Evolutionary conservation across 2,797 vertebrate species (phyloP), one percentile per base, ranked within the genome.

Genomic region (Myotis pilosus): DNA sequence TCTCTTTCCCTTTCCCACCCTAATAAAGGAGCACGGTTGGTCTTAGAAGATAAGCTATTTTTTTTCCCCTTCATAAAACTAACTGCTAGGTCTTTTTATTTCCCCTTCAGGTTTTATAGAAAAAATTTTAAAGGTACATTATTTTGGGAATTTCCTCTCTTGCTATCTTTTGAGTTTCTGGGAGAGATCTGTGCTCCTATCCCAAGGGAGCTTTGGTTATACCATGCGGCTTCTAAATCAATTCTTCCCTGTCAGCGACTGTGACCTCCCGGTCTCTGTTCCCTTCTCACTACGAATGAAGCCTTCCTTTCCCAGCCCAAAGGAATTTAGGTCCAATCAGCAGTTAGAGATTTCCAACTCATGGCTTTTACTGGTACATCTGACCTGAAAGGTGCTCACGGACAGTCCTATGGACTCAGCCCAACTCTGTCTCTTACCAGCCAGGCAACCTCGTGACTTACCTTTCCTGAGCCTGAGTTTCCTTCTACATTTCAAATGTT

Each of bases 121-220:
- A 62, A 62, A 62, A 66, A 30, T 8, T 49, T 62, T 5, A 22
- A 82, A 64, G 12, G 49, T 78, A 74, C 8, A 12, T n/a, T n/a
- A 23, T 53, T 88, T 64, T 53, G 79, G 92, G 91, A 92, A 82
- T 96, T 94, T 96, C 64, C 62, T 96, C 92, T 91, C 94, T 86
- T 69, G 28, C 36, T 3, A 12, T 68, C 85, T 75, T 80, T 87
- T 53, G 51, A 78, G 81, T 96, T 97, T 94, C 92, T 94, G 94
- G 75, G 89, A 91, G 41, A 89, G 30, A 41, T n/a, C 71, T 89
- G 66, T 8, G 7, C 38, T 90, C 25, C 36, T 66, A 30, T 30
- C 89, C 86, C 69, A 76, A 66, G 86, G 79, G 82, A 91, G 51
- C 49, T 55, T 82, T 74, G 44, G 60, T 19, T 83, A 30, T 94